These are phyloP conservation scores for Dusona sp. DNA, from an alignment of 2,888 invertebrate genomes.

Conservation along the genomic window DNA sequence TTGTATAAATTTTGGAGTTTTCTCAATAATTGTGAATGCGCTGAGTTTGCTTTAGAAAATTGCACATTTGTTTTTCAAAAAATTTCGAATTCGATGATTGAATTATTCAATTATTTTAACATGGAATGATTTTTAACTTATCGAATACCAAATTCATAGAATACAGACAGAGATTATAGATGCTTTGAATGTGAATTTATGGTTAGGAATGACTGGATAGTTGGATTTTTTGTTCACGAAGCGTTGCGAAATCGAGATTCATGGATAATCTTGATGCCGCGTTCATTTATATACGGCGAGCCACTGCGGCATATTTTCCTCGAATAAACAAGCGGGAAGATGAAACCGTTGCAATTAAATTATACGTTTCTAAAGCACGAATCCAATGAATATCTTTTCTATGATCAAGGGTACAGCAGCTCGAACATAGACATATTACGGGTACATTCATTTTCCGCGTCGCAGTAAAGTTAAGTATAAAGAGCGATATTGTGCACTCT, in stretches of 20 bases:
- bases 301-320: constrained; percentile 9
- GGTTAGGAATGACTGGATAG: neutral
- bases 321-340: constrained; percentile 3
- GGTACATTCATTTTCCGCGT: neutral
- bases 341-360: constrained; percentile 32
- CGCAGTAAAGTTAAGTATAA: constrained; percentile 5
- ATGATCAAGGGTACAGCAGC: neutral
- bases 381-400: constrained; percentile 38
- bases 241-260: constrained; percentile 13
- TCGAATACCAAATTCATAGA: neutral
- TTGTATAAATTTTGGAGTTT: neutral
- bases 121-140: neutral
- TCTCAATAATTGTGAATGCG: too few species aligned
- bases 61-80: too few species aligned
- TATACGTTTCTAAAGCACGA: constrained; percentile 13
- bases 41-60: too few species aligned
- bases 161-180: neutral
- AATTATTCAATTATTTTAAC: neutral
- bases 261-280: constrained; percentile 25
- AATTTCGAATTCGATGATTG: neutral
- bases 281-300: constrained; percentile 6
- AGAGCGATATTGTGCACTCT: constrained; percentile 35
- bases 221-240: neutral
- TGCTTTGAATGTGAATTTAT: neutral
- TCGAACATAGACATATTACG: neutral